Conservation (phyloP, 2,888 invertebrate genomes). For the Muscina levida region DNA sequence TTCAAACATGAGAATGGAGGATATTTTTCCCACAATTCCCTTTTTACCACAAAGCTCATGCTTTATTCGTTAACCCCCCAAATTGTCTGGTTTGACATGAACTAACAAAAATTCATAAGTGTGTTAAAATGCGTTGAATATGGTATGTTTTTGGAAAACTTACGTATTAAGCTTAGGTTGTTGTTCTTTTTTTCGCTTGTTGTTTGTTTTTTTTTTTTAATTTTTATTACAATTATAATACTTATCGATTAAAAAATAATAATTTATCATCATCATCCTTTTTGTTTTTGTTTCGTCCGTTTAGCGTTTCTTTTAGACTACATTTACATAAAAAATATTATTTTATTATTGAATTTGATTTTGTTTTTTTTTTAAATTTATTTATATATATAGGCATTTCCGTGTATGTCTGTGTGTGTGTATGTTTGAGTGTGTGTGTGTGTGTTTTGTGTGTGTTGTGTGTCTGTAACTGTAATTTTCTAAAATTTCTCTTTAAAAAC, state of each 20-base stretch:
- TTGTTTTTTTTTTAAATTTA: constrained; percentile 50
- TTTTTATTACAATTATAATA: constrained; percentile 70
- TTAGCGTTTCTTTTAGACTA: constrained; percentile 50
- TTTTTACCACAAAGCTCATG: too few relatives aligned
- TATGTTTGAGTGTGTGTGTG: constrained; percentile 49
- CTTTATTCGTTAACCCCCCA: too few relatives aligned
- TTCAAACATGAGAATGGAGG: too few relatives aligned
- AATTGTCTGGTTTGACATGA: too few relatives aligned
- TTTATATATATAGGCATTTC: constrained; percentile 65
- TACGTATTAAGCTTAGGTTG: constrained; percentile 13
- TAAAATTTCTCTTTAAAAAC: constrained; percentile 54
- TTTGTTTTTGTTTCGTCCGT: constrained; percentile 5
- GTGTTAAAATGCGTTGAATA: too few relatives aligned
- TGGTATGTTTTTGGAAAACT: too few relatives aligned
- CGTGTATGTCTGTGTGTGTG: constrained; percentile 51
- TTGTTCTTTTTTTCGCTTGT: constrained; percentile 32
- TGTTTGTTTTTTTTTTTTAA: constrained; percentile 48
- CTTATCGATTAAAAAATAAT: constrained; percentile 65
- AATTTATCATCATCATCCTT: constrained; percentile 49
- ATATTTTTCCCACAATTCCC: too few relatives aligned
- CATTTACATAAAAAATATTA: constrained; percentile 64
- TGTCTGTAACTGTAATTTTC: constrained; percentile 44
- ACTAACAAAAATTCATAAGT: too few relatives aligned
- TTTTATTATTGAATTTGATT: constrained; percentile 42
- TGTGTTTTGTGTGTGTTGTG: not conserved